Evolutionary conservation across 2,113 vertebrate genomes (phyloP), one percentile per base, ranked within the genome.

Genomic region (Mellivora capensis): DNA sequence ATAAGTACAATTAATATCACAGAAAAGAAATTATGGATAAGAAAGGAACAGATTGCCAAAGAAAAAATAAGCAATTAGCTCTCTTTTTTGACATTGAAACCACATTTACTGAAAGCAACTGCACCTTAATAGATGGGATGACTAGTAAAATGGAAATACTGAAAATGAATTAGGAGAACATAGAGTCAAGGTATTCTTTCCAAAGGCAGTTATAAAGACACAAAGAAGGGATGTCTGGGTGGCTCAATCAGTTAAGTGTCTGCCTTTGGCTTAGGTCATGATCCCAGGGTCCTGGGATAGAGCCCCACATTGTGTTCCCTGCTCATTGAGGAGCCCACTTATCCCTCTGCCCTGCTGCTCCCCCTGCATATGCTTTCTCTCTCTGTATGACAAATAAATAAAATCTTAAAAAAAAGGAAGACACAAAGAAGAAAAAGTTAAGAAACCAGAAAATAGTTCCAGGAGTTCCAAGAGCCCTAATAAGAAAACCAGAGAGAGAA

Each of bases 41-140:
- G 37, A 93, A 79, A 90, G n/a, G 21, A 94, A 71, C 72, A 96
- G 39, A 74, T 86, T 96, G 54, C 27, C 61, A 7, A 47, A 21
- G 15, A 31, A 11, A 87, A 85, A 94, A 93, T 54, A 72, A 61
- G 25, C 34, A 61, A 76, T 94, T 93, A 80, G 4, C 7, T 82
- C 13, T 95, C 4, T 76, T 97, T 97, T 94, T 87, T 93, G 39
- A 97, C 20, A 81, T 77, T 69, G 67, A 77, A 93, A 49, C 14
- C 8, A 7, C 31, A 85, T 90, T 59, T 87, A 94, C 39, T 87
- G 69, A 93, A 69, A 93, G 12, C 47, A 76, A 94, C 3, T 31
- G 87, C 23, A 80, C 11, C 44, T 74, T 85, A 54, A 95, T 49
- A 76, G 57, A 71, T 18, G 15, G 11, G 4, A 20, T 83, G 52